Percentiles rank a stretch among this genome's conserved stretches.
These are phyloP conservation scores for Formica exsecta DNA, from an alignment of 1,140 invertebrate species.

Conservation along the genomic window DNA sequence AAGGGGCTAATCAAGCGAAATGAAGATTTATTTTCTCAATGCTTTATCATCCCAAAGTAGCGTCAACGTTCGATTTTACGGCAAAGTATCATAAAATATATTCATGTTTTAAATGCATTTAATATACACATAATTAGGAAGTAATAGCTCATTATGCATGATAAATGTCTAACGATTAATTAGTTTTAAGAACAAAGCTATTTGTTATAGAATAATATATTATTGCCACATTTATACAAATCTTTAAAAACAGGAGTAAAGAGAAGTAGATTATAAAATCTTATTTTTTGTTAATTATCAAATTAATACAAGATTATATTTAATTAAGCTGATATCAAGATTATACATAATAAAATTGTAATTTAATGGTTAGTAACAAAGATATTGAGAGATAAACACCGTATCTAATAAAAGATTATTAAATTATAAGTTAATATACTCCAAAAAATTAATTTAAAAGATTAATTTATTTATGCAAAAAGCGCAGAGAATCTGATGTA, in stretches of 20 bases:
- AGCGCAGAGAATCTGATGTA: not conserved
- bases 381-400: not conserved
- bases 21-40: slow-evolving; percentile 57
- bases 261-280: not conserved
- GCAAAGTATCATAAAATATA: slow-evolving; percentile 17
- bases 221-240: too few relatives aligned
- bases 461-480: not conserved
- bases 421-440: not conserved
- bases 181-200: not conserved
- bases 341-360: not conserved
- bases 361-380: not conserved
- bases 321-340: not conserved
- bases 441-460: not conserved
- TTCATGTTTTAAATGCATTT: slow-evolving; percentile 11
- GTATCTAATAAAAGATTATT: not conserved
- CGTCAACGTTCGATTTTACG: slow-evolving; percentile 36
- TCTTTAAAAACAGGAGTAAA: not conserved
- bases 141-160: not conserved
- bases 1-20: slow-evolving; percentile 55
- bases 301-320: not conserved
- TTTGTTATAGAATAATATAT: not conserved
- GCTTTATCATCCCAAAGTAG: slow-evolving; percentile 27
- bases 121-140: slow-evolving; percentile 6
- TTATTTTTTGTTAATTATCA: not conserved
- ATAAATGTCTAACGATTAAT: not conserved